Evolutionary conservation across 2,113 vertebrate species (phyloP).

Genomic region (Malurus cyaneus): DNA sequence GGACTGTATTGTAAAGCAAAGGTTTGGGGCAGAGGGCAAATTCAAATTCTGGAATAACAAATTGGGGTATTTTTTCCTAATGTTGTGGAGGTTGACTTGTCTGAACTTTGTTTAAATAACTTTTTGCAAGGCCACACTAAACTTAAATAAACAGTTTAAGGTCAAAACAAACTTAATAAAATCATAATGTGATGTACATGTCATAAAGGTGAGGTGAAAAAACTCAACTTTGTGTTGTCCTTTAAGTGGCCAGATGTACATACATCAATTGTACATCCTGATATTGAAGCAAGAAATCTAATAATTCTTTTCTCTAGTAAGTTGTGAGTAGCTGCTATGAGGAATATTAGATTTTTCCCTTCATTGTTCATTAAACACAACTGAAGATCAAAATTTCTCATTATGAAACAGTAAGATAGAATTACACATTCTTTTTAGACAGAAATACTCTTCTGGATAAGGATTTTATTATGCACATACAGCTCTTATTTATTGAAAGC

Average conservation of each 20-base stretch:
- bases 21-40: accelerated
- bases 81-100: neutral
- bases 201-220: neutral
- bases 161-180: neutral
- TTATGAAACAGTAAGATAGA: neutral
- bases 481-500: neutral
- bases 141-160: neutral
- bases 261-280: neutral
- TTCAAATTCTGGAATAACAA: neutral
- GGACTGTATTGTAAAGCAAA: neutral
- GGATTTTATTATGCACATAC: neutral
- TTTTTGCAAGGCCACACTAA: neutral
- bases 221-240: neutral
- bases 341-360: neutral
- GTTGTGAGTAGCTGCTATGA: neutral
- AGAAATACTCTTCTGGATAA: neutral
- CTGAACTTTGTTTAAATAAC: neutral
- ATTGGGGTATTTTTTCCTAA: neutral
- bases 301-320: neutral
- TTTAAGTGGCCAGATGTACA: neutral
- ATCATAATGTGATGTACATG: neutral
- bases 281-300: neutral
- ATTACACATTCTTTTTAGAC: neutral
- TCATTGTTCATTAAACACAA: neutral
- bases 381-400: neutral